Evolutionary conservation across 1,140 invertebrate genomes (phyloP), one percentile per base, ranked within the genome.

Genomic region (Drosophila quadrilineata): DNA sequence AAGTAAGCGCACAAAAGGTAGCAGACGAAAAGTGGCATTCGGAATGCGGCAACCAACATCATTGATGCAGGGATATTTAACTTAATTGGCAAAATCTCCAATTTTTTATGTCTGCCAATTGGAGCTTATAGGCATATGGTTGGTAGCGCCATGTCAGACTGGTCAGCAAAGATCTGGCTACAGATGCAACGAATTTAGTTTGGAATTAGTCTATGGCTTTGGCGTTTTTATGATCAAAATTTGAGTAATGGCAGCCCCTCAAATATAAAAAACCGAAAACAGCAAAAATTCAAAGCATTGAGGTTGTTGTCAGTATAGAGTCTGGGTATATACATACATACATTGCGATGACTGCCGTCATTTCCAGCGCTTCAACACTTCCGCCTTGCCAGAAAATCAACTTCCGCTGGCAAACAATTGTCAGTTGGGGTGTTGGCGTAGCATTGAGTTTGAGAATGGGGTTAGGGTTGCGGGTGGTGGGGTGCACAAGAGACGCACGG

Each of bases 361-460:
- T 29, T 14, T 52, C 40, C 57, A 53, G 24, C 48, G 59, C 59
- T 54, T 43, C 56, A 84, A 69, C 77, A 77, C 76, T 82, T 82
- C 73, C 76, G 77, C 45, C 56, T 72, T 73, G 73, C 64, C 59
- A 50, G 73, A 82, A 80, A 73, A 82, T 77, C 64, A 72, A 72
- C 76, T 77, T 82, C 76, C 76, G 77, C 68, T 50, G 46, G 62
- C 73, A 75, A 62, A 82, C 69, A 84, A 84, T 82, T 77, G 73
- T 66, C 36, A 70, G 77, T 33, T 12, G 50, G 50, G 16, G 21
- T 19, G 10, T 2, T 2, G n/a, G 29, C 2, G 45, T 9, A 3
- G 50, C 6, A n/a, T 17, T 3, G 31, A n/a, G 6, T n/a, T 2
- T 8, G 41, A 3, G 0, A 3, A n/a, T 24, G 35, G 9, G 16